A percentile compares a stretch with the other conserved stretches of the same genome.
These are phyloP conservation scores for Bombus affinis DNA, from an alignment of 1,140 invertebrate genomes.

Conservation along the genomic window DNA sequence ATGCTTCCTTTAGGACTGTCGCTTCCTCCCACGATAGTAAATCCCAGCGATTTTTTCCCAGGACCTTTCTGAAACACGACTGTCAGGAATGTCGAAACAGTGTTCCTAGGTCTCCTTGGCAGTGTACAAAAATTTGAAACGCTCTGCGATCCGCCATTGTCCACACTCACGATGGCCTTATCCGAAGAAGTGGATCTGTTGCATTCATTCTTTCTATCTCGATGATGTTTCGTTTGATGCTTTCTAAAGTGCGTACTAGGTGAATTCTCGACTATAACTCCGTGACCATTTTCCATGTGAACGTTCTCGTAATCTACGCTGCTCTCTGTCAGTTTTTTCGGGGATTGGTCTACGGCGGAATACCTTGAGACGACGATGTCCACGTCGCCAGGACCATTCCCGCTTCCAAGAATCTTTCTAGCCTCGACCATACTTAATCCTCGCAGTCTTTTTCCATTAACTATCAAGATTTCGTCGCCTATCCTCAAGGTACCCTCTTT, in stretches of 20 bases:
- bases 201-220: slow-evolving; percentile 72
- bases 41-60: slow-evolving; percentile 93
- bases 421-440: slow-evolving; percentile 90
- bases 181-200: slow-evolving; percentile 72
- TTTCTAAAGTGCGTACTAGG: slow-evolving; percentile 80
- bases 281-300: slow-evolving; percentile 82
- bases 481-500: slow-evolving; percentile 89
- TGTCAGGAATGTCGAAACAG: slow-evolving; percentile 87
- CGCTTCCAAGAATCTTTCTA: slow-evolving; percentile 86
- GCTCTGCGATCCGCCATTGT: slow-evolving; percentile 74
- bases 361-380: slow-evolving; percentile 88
- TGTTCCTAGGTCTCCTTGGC: slow-evolving; percentile 86
- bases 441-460: slow-evolving; percentile 89
- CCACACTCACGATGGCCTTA: slow-evolving; percentile 55
- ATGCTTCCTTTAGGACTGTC: slow-evolving; percentile 94
- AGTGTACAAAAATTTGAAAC: slow-evolving; percentile 88
- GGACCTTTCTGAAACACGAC: slow-evolving; percentile 92
- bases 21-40: slow-evolving; percentile 95
- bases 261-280: slow-evolving; percentile 78
- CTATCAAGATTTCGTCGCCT: slow-evolving; percentile 92
- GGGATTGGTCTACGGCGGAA: slow-evolving; percentile 70
- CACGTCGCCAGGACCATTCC: slow-evolving; percentile 85
- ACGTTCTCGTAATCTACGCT: slow-evolving; percentile 88
- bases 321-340: slow-evolving; percentile 85
- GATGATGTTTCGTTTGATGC: slow-evolving; percentile 70